These are phyloP conservation scores for Amazona vittata DNA, from an alignment of 2,113 vertebrate genomes.

Conservation along the genomic window DNA sequence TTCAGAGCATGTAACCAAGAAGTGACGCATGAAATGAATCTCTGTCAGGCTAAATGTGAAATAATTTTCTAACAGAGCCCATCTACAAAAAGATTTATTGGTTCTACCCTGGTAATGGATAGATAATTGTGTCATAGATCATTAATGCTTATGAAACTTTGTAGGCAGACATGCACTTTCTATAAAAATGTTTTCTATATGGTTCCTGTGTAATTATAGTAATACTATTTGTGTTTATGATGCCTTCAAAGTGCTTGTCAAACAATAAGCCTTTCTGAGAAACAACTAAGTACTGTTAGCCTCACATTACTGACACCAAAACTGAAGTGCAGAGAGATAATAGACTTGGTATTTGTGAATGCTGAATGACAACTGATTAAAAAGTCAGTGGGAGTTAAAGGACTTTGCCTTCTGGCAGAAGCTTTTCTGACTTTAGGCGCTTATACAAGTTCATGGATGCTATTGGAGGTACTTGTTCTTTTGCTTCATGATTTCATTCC, in stretches of 20 bases:
- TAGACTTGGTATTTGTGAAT: neutral
- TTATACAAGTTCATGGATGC: neutral
- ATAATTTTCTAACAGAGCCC: neutral
- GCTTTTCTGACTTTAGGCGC: neutral
- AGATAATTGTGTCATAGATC: neutral
- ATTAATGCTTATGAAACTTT: neutral
- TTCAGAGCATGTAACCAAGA: neutral
- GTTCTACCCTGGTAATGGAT: neutral
- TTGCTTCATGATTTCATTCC: neutral
- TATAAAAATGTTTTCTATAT: neutral
- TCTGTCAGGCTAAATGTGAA: neutral
- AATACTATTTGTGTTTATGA: neutral
- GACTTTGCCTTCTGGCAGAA: neutral
- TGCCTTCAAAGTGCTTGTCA: neutral
- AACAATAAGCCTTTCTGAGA: neutral
- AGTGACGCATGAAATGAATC: neutral
- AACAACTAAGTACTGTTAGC: neutral
- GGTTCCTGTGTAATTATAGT: neutral
- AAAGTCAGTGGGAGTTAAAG: neutral
- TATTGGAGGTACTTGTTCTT: neutral
- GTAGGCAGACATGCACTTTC: neutral
- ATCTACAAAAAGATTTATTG: neutral
- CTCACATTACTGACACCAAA: neutral
- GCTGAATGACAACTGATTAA: neutral
- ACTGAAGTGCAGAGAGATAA: neutral